These are phyloP conservation scores for Akabosia matsudoensis DNA, from an alignment of 1,140 invertebrate genomes.

Conservation along the genomic window DNA sequence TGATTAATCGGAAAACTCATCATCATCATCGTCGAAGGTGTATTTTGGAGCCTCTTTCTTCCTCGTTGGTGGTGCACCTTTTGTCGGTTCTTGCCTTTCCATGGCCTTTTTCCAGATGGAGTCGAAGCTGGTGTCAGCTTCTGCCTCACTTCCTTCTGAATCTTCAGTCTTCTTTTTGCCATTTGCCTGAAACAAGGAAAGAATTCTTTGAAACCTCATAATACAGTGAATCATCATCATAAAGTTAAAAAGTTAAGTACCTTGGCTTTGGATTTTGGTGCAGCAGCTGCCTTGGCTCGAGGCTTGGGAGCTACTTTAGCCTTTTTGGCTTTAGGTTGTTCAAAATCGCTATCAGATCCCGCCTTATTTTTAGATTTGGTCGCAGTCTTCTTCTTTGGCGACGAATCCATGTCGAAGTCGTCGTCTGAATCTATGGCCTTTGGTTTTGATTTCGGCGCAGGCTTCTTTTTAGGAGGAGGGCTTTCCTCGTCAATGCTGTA, in stretches of 20 bases:
- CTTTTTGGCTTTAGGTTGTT: neutral
- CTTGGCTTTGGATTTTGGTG: neutral
- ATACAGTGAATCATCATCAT: no score
- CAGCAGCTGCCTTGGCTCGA: neutral
- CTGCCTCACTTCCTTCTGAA: neutral
- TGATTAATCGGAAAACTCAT: conserved; percentile 8
- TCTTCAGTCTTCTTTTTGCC: conserved; percentile 8
- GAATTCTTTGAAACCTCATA: no score
- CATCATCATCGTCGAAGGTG: conserved; percentile 12
- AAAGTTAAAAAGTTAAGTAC: neutral
- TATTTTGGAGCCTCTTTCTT: conserved; percentile 21
- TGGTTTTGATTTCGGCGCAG: neutral
- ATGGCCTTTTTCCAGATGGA: conserved; percentile 26
- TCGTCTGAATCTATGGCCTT: neutral
- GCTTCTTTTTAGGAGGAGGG: no score
- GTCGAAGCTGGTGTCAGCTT: neutral
- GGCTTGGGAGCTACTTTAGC: neutral
- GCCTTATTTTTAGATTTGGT: neutral
- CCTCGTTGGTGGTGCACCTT: conserved; percentile 34
- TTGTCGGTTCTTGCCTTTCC: conserved; percentile 24
- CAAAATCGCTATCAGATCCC: neutral
- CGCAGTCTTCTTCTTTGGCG: neutral
- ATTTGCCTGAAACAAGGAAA: neutral
- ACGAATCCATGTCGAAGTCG: neutral
- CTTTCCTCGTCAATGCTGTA: no score